Percentiles rank a stretch among this genome's conserved stretches.
phyloP scores from a whole-genome alignment of 37 sponge, comb jelly and placozoan species.

The Dysidea cf. avara region DNA sequence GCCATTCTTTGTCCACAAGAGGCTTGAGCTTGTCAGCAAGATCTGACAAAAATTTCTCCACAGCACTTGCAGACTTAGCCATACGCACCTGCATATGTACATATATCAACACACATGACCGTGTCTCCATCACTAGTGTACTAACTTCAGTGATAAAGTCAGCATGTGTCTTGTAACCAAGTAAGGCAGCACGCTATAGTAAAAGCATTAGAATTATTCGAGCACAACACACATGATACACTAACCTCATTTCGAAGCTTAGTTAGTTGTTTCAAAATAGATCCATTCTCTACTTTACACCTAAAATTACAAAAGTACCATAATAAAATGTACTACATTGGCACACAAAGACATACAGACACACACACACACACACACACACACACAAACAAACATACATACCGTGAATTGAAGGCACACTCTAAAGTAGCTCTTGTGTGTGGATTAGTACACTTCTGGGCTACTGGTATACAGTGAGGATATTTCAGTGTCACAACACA shows the following conservation, averaged over 20 bases:
- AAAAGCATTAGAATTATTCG: not conserved
- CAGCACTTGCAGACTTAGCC: conserved; percentile 36
- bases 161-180: conserved; percentile 48
- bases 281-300: conserved; percentile 18
- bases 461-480: conserved; percentile 43
- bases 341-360: not conserved
- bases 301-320: too few relatives aligned
- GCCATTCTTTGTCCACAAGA: conserved; percentile 28
- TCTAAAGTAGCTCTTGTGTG: conserved; percentile 26
- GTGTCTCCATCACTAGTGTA: too few relatives aligned
- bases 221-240: not conserved
- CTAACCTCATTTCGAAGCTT: too few relatives aligned
- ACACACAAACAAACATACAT: not conserved
- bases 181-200: conserved; percentile 30
- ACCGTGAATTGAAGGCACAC: conserved; percentile 40
- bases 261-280: not conserved
- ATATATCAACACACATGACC: too few relatives aligned
- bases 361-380: not conserved
- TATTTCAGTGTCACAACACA: conserved; percentile 40
- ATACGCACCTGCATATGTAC: conserved; percentile 37
- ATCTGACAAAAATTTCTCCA: conserved; percentile 35
- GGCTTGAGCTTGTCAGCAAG: conserved; percentile 41
- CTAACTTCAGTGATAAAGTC: conserved; percentile 45
- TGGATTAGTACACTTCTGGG: conserved; percentile 19
- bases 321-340: not conserved